Percentiles rank a stretch among this genome's conserved stretches.
Evolutionary conservation across 2,888 invertebrate genomes (phyloP).

Genomic region (Synanthedon vespiformis): DNA sequence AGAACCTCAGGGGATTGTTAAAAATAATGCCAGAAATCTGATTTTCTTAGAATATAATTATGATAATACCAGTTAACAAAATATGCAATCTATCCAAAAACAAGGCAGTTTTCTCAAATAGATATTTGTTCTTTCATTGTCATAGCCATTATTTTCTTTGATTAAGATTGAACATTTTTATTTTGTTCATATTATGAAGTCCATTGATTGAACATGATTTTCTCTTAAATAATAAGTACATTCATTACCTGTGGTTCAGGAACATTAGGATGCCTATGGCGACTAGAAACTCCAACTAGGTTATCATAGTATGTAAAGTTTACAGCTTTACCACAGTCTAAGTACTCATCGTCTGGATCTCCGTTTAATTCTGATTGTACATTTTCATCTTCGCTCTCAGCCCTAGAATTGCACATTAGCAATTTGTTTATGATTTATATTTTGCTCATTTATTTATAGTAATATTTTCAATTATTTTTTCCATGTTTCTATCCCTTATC

Average conservation of each 20-base stretch:
- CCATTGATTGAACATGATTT: background rate
- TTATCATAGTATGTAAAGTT: constrained; percentile 92
- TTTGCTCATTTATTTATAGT: background rate
- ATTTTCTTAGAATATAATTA: too few relatives aligned
- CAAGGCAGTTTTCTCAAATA: too few relatives aligned
- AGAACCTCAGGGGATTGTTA: too few relatives aligned
- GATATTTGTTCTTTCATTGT: too few relatives aligned
- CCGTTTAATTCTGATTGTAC: constrained; percentile 37
- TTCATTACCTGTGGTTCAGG: constrained; percentile 80
- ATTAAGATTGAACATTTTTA: background rate
- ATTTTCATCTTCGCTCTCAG: constrained; percentile 43
- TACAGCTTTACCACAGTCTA: constrained; percentile 87
- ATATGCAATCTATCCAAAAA: too few relatives aligned
- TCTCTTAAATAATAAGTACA: background rate
- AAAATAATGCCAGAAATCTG: too few relatives aligned
- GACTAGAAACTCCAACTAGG: constrained; percentile 84
- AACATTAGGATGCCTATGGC: constrained; percentile 84
- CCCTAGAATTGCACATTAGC: constrained; percentile 15
- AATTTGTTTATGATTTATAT: background rate
- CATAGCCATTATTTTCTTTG: too few relatives aligned
- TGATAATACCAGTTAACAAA: too few relatives aligned
- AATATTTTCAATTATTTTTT: too few relatives aligned
- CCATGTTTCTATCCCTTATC: too few relatives aligned
- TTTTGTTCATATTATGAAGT: too few relatives aligned
- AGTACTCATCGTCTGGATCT: constrained; percentile 71